phyloP scores from a whole-genome alignment of 2,797 vertebrate genomes.

The Diceros bicornis region DNA sequence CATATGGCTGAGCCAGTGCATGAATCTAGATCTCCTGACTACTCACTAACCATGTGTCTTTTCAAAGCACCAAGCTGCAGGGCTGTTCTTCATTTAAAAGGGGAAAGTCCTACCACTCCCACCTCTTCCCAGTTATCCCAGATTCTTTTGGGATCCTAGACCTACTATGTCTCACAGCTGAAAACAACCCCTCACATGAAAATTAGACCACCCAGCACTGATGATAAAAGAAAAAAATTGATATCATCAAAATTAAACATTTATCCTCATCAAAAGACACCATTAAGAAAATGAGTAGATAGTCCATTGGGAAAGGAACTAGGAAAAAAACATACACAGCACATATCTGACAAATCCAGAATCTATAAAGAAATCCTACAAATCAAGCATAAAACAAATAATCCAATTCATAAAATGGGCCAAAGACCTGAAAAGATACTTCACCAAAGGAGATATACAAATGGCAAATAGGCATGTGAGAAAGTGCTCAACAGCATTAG shows the following conservation, averaged over 20 bases:
- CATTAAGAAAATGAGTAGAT: neutral
- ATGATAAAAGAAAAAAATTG: neutral
- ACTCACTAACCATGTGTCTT: neutral
- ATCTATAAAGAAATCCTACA: slow-evolving; percentile 41
- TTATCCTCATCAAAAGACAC: neutral
- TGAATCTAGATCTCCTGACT: neutral
- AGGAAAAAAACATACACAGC: neutral
- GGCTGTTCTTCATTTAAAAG: neutral
- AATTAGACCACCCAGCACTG: neutral
- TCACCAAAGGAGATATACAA: slow-evolving; percentile 1
- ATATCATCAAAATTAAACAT: slow-evolving; percentile 38
- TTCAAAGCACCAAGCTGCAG: neutral
- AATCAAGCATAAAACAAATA: neutral
- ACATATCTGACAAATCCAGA: neutral
- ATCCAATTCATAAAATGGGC: neutral
- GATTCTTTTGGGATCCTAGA: neutral
- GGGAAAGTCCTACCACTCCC: neutral
- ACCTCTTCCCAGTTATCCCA: neutral
- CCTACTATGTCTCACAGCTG: neutral
- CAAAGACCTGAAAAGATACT: slow-evolving; percentile 1
- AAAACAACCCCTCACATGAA: neutral
- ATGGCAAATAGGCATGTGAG: neutral
- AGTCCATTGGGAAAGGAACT: neutral
- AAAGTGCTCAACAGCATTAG: neutral
- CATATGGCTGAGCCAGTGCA: neutral